These are phyloP conservation scores for Paragorgia papillata DNA, from an alignment of 92 coral and sea anemone species.

Conservation along the genomic window DNA sequence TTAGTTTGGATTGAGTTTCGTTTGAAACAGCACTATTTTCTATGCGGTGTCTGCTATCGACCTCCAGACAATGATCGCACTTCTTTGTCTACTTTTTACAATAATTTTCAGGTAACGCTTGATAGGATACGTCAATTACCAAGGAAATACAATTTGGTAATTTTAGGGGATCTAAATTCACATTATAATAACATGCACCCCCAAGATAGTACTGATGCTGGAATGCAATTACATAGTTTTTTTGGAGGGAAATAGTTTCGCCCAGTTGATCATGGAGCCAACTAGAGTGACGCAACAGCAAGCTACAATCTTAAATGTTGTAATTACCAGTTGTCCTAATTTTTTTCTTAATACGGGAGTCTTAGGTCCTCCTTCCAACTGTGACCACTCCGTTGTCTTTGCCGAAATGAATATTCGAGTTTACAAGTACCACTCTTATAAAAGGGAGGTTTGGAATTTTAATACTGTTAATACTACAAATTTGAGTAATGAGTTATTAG, in stretches of 20 bases:
- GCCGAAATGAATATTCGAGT: conserved; percentile 35
- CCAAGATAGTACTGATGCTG: neutral
- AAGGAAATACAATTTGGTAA: neutral
- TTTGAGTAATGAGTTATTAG: conserved; percentile 46
- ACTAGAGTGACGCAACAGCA: conserved; percentile 16
- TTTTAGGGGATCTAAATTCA: neutral
- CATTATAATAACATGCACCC: neutral
- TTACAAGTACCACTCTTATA: conserved; percentile 36
- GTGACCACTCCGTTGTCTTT: conserved; percentile 49
- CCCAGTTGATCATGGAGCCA: conserved; percentile 7
- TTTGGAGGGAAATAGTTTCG: conserved; percentile 8
- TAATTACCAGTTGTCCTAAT: conserved; percentile 50
- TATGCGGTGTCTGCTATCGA: conserved; percentile 11
- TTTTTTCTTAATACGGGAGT: conserved; percentile 43
- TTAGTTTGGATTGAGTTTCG: conserved; percentile 24
- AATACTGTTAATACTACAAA: conserved; percentile 24
- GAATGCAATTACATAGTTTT: conserved; percentile 9
- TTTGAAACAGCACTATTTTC: neutral
- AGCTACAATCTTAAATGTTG: conserved; percentile 23
- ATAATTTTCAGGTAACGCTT: neutral
- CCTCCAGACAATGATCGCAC: neutral
- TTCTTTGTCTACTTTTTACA: neutral
- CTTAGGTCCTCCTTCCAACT: conserved; percentile 55
- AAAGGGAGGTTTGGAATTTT: conserved; percentile 53
- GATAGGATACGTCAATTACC: neutral